Percentiles rank a stretch among this genome's conserved stretches.
phyloP scores from a whole-genome alignment of 2,113 vertebrate species.

The Leiothrix lutea region DNA sequence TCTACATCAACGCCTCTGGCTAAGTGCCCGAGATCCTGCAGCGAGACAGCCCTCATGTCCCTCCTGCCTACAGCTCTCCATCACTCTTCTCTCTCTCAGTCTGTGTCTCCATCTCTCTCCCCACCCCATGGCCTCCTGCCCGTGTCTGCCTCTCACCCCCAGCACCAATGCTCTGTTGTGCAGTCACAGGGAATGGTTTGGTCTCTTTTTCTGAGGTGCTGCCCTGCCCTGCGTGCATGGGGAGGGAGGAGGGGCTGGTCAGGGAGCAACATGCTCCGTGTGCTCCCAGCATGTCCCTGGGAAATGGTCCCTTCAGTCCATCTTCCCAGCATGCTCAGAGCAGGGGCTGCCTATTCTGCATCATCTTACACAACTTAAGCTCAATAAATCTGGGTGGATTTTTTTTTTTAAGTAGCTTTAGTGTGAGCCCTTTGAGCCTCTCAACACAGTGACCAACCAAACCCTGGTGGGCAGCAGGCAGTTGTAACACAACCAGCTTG shows the following conservation, averaged over 20 bases:
- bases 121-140: conserved; percentile 54
- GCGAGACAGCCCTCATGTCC: neutral
- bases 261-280: neutral
- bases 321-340: conserved; percentile 70
- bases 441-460: neutral
- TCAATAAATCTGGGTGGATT: conserved; percentile 27
- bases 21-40: conserved; percentile 61
- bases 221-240: neutral
- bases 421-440: neutral
- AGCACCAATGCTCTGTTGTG: neutral
- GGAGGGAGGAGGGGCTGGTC: neutral
- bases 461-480: neutral
- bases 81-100: conserved; percentile 37
- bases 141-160: conserved; percentile 37
- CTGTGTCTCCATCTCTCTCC: conserved; percentile 60
- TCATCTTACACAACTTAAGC: conserved; percentile 36
- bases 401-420: conserved; percentile 26
- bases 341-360: conserved; percentile 1
- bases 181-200: conserved; percentile 45
- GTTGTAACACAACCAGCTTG: neutral
- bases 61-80: conserved; percentile 43
- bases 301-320: conserved; percentile 20
- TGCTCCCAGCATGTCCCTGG: conserved; percentile 67
- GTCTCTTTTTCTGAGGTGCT: conserved; percentile 25
- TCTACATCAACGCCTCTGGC: conserved; percentile 96